Percentiles rank a stretch among this genome's conserved stretches.
Evolutionary conservation across 2,797 vertebrate species (phyloP).

Genomic region (Percopsis omiscomaycus): DNA sequence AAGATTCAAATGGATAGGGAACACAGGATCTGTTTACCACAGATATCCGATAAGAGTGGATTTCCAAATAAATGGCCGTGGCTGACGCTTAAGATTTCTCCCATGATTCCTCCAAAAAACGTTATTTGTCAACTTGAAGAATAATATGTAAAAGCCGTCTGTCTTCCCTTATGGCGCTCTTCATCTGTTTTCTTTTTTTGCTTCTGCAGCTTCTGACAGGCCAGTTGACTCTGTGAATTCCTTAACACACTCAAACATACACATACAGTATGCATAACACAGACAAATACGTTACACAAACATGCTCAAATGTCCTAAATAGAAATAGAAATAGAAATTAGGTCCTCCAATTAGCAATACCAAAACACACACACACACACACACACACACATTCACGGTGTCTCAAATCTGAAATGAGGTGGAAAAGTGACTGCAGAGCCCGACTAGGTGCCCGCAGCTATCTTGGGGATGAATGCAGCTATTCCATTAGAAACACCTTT

Average conservation of each 20-base stretch:
- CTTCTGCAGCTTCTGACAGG: slow-evolving; percentile 38
- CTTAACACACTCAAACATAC: slow-evolving; percentile 20
- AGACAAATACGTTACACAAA: not conserved
- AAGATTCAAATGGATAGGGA: slow-evolving; percentile 55
- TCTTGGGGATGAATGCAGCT: slow-evolving; percentile 60
- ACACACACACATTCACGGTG: slow-evolving; percentile 28
- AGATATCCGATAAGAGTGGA: slow-evolving; percentile 39
- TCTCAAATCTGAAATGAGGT: slow-evolving; percentile 67
- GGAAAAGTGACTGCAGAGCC: slow-evolving; percentile 58
- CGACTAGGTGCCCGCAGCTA: slow-evolving; percentile 54
- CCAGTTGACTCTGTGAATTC: slow-evolving; percentile 33
- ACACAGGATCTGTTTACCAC: slow-evolving; percentile 39
- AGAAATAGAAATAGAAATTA: too few relatives aligned
- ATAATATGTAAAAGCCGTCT: too few relatives aligned
- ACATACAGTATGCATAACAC: slow-evolving; percentile 9
- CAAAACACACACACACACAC: not conserved
- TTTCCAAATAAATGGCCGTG: slow-evolving; percentile 52
- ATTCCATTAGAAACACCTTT: slow-evolving; percentile 67
- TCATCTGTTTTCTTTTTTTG: slow-evolving; percentile 28
- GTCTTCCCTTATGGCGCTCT: slow-evolving; percentile 7
- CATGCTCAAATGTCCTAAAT: too few relatives aligned
- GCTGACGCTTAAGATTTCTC: slow-evolving; percentile 34
- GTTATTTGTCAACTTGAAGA: slow-evolving; percentile 8
- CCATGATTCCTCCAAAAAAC: slow-evolving; percentile 20
- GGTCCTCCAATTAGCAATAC: too few relatives aligned